Evolutionary conservation across 2,113 vertebrate species (phyloP).

Genomic region (Atrichornis clamosus): DNA sequence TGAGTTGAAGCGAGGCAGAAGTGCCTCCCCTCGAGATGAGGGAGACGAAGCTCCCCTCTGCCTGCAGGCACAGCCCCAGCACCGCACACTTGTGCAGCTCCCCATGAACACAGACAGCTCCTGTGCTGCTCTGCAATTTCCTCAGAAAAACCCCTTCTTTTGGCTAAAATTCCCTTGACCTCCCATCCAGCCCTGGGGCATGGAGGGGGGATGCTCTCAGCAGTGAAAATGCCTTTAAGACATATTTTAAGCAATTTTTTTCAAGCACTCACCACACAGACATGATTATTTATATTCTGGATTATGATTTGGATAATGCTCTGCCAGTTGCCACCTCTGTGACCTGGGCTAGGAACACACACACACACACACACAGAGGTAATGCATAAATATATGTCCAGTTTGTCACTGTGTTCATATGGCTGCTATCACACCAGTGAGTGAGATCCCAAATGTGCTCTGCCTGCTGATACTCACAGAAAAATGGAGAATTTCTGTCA

Average conservation of each 20-base stretch:
- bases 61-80: neutral
- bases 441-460: neutral
- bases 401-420: neutral
- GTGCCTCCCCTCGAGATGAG: neutral
- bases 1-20: neutral
- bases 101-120: neutral
- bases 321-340: neutral
- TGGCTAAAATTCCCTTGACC: neutral
- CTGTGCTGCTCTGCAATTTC: neutral
- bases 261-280: neutral
- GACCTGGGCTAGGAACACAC: neutral
- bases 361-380: too few species aligned
- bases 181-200: neutral
- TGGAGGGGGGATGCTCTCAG: neutral
- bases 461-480: fast-evolving
- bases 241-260: neutral
- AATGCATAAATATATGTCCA: fast-evolving
- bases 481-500: neutral
- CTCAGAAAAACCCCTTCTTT: neutral
- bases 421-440: neutral
- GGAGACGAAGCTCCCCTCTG: neutral
- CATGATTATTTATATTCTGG: neutral
- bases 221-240: neutral
- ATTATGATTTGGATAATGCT: neutral
- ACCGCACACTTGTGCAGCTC: neutral